Base-by-base conservation (phyloP, 2,797 vertebrate species). In the Lycodopsis pacificus region DNA sequence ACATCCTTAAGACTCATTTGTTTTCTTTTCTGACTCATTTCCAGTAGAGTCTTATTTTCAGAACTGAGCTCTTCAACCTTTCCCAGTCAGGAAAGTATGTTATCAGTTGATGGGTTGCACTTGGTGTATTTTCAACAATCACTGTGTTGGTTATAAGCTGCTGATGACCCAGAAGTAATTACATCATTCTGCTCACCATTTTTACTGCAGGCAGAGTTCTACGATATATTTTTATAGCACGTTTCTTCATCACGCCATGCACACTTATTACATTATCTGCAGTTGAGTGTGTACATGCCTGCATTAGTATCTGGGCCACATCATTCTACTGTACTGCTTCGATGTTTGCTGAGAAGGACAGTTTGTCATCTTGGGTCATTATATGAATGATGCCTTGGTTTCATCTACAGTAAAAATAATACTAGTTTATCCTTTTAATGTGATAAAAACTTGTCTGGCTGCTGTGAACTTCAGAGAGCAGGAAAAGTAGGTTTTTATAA, bases 221-320 rank as follows among this genome's bases (percentile, higher is more conserved):
- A 9, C 30, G n/a, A 22, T 38, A 38, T 58, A 0, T 3, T 67
- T 51, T 51, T 19, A 22, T 3, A 44, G 34, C 1, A 19, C 0
- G 27, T 68, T 22, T 61, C 19, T 59, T 30, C 22, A 61, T 53
- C 13, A 36, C 15, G 15, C 15, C 30, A 27, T 14, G 15, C 3
- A 7, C 62, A 56, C 20, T 42, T 54, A 65, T 57, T 20, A 36
- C 32, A 51, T 40, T 75, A 51, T 58, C 34, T 61, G 42, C 25
- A 38, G 72, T 48, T 48, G 63, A 27, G 32, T n/a, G 36, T 74
- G 12, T 14, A 27, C 53, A 38, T 17, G 51, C 48, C 58, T 77
- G n/a, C 6, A 46, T 44, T n/a, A 63, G 20, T 59, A 63, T 22
- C 34, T 67, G 64, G 11, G 42, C 42, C 13, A 0, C 12, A 42